Base-by-base conservation (phyloP, 2,888 invertebrate genomes). In the Parnassius glacialis region DNA sequence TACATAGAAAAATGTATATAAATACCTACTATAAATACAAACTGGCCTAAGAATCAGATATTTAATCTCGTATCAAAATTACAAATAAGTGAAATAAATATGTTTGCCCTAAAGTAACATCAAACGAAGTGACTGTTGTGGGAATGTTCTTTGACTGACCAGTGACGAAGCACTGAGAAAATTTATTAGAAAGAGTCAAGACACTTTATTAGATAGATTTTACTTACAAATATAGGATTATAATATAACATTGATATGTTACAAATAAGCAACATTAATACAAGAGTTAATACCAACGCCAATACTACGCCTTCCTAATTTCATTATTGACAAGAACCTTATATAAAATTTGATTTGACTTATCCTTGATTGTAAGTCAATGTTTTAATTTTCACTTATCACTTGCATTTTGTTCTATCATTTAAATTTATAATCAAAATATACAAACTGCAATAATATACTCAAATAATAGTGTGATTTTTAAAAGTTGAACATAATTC, bases 1-100 rank as follows among this genome's bases (percentile, higher is more conserved):
- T 80, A 76, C 68, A 76, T 74, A 80, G 76, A 68, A 68, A 66
- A 64, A 62, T 58, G 60, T 64, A 45, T 45, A 65, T 65, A 51
- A 58, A 63, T 62, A 63, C 51, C 52, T 67, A 51, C 45, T 48
- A 50, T 16, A 64, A 11, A 52, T 61, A 62, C 60, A 54, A 66
- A 67, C 65, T 67, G 67, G 68, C 65, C 68, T 59, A 64, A 59
- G 55, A 65, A 59, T 50, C 52, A 51, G 51, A 41, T 34, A 13
- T 16, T n/a, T 34, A 34, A 50, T 44, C 51, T 20, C 41, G 13
- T 16, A 42, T 5, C 45, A 51, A 52, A 55, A 55, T 45, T 47
- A 62, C 45, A 52, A 63, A 63, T 10, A 62, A 54, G 59, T 58
- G 10, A 62, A 54, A 62, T 58, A 58, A 54, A 58, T 62, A 51